phyloP scores from a whole-genome alignment of 2,113 vertebrate genomes.

The Propithecus coquereli region DNA sequence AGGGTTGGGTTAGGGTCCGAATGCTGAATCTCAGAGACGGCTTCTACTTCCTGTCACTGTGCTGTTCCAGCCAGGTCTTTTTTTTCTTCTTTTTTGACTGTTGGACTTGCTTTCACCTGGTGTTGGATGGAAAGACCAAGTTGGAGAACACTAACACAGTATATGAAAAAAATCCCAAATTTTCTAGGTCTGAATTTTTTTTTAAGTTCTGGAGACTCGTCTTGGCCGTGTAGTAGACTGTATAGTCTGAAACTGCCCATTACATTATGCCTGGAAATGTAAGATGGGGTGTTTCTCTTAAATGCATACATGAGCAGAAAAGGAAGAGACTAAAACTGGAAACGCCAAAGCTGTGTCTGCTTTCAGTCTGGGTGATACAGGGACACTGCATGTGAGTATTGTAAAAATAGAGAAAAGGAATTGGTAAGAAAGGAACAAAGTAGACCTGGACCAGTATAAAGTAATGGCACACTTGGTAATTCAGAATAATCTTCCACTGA shows the following conservation, averaged over 20 bases:
- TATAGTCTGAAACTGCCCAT: not conserved
- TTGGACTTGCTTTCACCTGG: not conserved
- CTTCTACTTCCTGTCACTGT: no score
- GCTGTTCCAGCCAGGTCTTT: not conserved
- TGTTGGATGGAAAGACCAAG: not conserved
- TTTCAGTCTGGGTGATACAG: not conserved
- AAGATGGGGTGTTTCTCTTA: not conserved
- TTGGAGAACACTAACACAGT: not conserved
- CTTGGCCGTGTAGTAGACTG: not conserved
- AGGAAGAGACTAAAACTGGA: not conserved
- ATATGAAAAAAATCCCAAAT: not conserved
- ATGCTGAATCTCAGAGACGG: no score
- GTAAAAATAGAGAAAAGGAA: not conserved
- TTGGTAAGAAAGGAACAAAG: not conserved
- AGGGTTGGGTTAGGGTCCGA: not conserved
- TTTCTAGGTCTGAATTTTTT: not conserved
- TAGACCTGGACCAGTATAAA: not conserved
- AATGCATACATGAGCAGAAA: not conserved
- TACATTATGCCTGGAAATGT: not conserved
- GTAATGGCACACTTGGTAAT: no score
- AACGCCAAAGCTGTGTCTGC: not conserved
- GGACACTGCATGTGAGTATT: not conserved
- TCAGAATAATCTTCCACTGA: not conserved
- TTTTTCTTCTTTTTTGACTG: not conserved
- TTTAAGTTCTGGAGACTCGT: no score